These are phyloP conservation scores for Sinocyclocheilus anophthalmus DNA, from an alignment of 2,113 vertebrate genomes.

Conservation along the genomic window DNA sequence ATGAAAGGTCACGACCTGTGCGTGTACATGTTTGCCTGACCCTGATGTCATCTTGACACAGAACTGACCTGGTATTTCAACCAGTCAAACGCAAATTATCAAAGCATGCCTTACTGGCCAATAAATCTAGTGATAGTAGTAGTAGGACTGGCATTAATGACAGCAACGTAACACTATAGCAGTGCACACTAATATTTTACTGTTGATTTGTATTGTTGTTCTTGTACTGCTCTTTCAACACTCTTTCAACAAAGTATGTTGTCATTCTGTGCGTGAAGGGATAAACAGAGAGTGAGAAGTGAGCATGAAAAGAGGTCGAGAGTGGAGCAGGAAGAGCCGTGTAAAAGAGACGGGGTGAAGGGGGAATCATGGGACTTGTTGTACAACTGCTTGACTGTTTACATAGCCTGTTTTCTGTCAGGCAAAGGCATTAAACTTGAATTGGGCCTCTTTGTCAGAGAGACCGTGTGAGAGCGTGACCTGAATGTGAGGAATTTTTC, in stretches of 20 bases:
- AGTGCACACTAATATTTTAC: not conserved
- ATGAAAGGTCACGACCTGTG: conserved; percentile 12
- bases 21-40: not conserved
- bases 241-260: not conserved
- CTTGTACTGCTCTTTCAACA: not conserved
- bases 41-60: not conserved
- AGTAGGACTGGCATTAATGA: not conserved
- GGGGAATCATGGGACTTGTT: conserved; percentile 21
- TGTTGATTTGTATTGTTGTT: not conserved
- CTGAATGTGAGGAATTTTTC: conserved; percentile 5
- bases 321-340: not conserved
- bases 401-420: conserved; percentile 45
- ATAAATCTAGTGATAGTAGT: not conserved
- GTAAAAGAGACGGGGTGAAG: not conserved
- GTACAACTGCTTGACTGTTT: conserved; percentile 42
- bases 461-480: not conserved
- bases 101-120: not conserved
- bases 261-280: not conserved
- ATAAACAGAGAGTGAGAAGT: not conserved
- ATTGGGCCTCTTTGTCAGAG: conserved; percentile 11
- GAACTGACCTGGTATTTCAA: not conserved
- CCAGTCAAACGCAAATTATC: not conserved
- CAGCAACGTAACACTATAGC: not conserved
- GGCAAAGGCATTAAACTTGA: conserved; percentile 37
- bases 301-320: not conserved